phyloP scores from a whole-genome alignment of 2,888 invertebrate genomes.

The Helicoverpa assulta region DNA sequence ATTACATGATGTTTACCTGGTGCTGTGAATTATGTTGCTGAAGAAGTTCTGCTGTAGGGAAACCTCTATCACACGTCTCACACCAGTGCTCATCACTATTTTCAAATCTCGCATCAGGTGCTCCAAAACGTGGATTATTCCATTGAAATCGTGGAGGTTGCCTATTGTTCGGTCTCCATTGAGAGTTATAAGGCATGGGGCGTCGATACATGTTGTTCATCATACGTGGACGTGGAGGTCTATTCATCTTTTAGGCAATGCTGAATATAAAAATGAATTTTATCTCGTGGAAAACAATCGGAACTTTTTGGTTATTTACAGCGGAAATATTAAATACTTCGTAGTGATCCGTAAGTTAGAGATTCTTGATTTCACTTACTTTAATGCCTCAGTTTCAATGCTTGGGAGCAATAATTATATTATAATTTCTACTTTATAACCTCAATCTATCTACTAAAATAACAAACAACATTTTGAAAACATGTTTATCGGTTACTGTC shows the following conservation, averaged over 20 bases:
- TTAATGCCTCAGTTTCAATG: not conserved
- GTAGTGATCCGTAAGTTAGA: too few relatives aligned
- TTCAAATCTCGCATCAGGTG: constrained; percentile 32
- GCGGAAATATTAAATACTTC: not conserved
- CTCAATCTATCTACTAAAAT: not conserved
- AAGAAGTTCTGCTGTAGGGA: constrained; percentile 90
- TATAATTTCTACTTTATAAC: not conserved
- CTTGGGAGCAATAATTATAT: not conserved
- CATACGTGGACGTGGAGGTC: constrained; percentile 47
- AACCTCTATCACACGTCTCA: constrained; percentile 95
- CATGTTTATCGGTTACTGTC: not conserved
- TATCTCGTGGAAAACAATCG: not conserved
- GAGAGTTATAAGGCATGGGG: constrained; percentile 52
- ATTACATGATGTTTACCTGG: constrained; percentile 77
- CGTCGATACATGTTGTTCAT: constrained; percentile 52
- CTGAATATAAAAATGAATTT: not conserved
- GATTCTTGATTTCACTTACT: too few relatives aligned
- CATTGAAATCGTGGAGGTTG: constrained; percentile 40
- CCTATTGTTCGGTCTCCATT: constrained; percentile 59
- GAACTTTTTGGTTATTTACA: not conserved
- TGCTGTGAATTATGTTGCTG: constrained; percentile 93
- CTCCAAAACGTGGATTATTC: constrained; percentile 44
- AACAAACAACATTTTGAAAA: not conserved
- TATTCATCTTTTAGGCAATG: constrained; percentile 53
- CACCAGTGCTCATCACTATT: constrained; percentile 89